Conservation (phyloP, 2,113 vertebrate species). For the Tinamus guttatus region DNA sequence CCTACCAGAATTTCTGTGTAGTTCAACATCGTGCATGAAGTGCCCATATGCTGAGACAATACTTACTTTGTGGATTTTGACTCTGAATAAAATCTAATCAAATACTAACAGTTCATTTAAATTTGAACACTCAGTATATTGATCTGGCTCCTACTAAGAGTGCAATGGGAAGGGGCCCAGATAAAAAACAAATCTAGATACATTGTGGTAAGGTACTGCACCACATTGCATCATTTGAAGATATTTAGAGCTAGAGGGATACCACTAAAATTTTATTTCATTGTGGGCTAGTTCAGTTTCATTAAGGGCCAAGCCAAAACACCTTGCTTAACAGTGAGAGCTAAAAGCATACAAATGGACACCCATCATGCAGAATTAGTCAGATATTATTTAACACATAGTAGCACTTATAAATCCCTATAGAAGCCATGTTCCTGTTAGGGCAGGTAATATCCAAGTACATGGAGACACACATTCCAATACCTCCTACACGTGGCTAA, state of each 20-base stretch:
- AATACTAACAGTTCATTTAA: background rate
- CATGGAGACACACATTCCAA: background rate
- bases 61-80: background rate
- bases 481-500: background rate
- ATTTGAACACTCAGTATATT: background rate
- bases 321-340: background rate
- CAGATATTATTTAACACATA: background rate
- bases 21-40: background rate
- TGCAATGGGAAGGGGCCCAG: background rate
- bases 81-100: background rate
- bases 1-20: background rate
- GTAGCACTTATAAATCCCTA: background rate
- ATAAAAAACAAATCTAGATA: background rate
- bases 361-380: background rate
- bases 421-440: background rate
- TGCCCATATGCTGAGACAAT: background rate
- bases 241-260: background rate
- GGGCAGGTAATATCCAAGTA: background rate
- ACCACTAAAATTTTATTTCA: background rate
- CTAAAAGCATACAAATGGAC: background rate
- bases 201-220: background rate
- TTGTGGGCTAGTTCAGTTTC: background rate
- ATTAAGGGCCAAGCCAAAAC: background rate
- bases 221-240: background rate
- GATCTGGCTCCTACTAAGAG: background rate